These are phyloP conservation scores for Neoitamus cyanurus DNA, from an alignment of 2,888 invertebrate genomes.

Conservation along the genomic window DNA sequence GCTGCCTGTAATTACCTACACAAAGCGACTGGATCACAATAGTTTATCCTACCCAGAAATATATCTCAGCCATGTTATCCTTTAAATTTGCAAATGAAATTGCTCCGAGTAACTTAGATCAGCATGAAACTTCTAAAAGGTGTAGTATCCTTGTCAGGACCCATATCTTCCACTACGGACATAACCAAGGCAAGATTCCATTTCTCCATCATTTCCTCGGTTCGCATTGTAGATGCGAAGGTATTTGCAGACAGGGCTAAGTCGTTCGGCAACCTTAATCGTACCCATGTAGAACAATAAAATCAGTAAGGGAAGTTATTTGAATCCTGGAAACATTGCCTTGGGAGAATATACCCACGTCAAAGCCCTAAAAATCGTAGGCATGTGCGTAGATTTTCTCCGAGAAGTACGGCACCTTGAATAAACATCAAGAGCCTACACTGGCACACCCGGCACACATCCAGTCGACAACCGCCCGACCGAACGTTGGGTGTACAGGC, in stretches of 20 bases:
- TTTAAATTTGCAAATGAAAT: conserved; percentile 30
- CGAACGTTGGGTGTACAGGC: not conserved
- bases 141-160: conserved; percentile 49
- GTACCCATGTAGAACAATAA: conserved; percentile 38
- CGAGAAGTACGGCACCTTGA: not conserved
- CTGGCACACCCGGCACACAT: not conserved
- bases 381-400: conserved; percentile 16
- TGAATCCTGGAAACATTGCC: conserved; percentile 38
- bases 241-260: conserved; percentile 20
- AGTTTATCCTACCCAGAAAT: conserved; percentile 5
- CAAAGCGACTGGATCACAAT: not conserved
- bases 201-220: conserved; percentile 3
- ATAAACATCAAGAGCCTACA: not conserved
- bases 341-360: conserved; percentile 29
- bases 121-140: conserved; percentile 45
- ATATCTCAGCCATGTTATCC: conserved; percentile 3
- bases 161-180: conserved; percentile 39
- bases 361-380: conserved; percentile 17
- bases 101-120: conserved; percentile 46
- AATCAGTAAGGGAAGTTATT: conserved; percentile 32
- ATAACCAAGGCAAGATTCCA: conserved; percentile 8
- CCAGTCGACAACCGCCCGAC: not conserved
- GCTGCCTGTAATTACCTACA: not conserved
- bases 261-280: conserved; percentile 6
- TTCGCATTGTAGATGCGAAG: not conserved